A percentile compares a stretch with the other conserved stretches of the same genome.
Evolutionary conservation across 2,797 vertebrate genomes (phyloP).

Genomic region (Pogonophryne albipinna): DNA sequence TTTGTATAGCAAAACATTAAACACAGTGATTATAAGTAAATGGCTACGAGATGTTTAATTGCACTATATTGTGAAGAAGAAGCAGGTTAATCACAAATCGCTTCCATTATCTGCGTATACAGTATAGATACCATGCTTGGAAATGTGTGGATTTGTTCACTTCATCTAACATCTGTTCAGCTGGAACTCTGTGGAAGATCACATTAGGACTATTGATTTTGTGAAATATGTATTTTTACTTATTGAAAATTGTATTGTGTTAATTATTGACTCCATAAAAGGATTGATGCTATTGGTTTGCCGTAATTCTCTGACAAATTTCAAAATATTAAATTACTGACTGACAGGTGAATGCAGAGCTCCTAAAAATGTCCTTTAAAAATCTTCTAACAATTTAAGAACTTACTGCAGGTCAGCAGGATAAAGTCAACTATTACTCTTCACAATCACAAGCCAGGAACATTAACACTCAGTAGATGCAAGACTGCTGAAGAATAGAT

Average conservation of each 20-base stretch:
- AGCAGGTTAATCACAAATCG: neutral
- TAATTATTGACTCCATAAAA: too few species aligned
- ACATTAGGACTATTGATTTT: neutral
- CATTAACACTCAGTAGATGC: too few species aligned
- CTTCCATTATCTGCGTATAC: neutral
- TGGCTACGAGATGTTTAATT: neutral
- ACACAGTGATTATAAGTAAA: constrained; percentile 23
- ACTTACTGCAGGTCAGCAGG: neutral
- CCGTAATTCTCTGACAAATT: neutral
- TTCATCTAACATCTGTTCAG: too few species aligned
- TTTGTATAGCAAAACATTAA: constrained; percentile 57
- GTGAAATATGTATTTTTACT: too few species aligned
- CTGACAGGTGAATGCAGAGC: neutral
- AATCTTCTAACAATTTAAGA: neutral
- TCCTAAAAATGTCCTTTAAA: neutral
- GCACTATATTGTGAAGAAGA: neutral
- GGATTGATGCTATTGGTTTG: neutral
- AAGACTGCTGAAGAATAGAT: too few species aligned
- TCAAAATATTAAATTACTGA: too few species aligned
- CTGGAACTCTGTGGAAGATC: neutral
- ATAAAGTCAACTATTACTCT: neutral
- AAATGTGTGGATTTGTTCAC: neutral
- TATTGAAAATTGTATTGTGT: too few species aligned
- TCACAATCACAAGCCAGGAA: too few species aligned
- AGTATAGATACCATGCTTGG: neutral